phyloP scores from a whole-genome alignment of 1,140 invertebrate genomes.

The Procambarus virginalis region DNA sequence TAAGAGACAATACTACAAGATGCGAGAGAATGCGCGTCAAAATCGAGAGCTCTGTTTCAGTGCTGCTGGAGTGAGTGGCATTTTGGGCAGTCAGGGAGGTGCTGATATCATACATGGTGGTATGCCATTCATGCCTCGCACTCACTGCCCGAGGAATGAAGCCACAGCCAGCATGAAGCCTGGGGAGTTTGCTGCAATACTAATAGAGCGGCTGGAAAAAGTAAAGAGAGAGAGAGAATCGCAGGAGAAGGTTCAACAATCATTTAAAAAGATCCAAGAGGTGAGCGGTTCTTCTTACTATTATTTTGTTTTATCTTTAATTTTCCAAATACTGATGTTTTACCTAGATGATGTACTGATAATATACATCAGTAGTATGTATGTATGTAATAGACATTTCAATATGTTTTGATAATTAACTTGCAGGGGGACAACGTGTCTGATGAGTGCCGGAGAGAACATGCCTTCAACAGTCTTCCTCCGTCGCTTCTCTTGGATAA shows the following conservation, averaged over 20 bases:
- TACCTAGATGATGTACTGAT: too few relatives aligned
- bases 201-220: slow-evolving; percentile 57
- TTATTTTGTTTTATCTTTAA: neutral
- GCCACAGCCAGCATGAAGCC: slow-evolving; percentile 43
- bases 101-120: slow-evolving; percentile 34
- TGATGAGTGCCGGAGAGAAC: slow-evolving; percentile 49
- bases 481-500: slow-evolving; percentile 55
- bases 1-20: slow-evolving; percentile 52
- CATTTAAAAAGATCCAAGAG: slow-evolving; percentile 55
- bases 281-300: neutral
- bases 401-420: neutral
- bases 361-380: too few relatives aligned
- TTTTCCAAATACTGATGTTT: too few relatives aligned
- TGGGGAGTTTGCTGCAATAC: slow-evolving; percentile 46
- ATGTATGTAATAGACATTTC: neutral
- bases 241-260: slow-evolving; percentile 57
- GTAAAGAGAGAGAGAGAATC: slow-evolving; percentile 56
- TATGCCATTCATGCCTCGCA: slow-evolving; percentile 50
- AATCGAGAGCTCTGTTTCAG: slow-evolving; percentile 27
- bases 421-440: slow-evolving; percentile 59
- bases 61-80: slow-evolving; percentile 21
- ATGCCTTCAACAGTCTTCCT: slow-evolving; percentile 60
- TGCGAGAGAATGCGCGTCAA: slow-evolving; percentile 60
- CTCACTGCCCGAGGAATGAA: slow-evolving; percentile 33
- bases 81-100: neutral